Percentiles rank a stretch among this genome's conserved stretches.
These are phyloP conservation scores for Phalanger gymnotis DNA, from an alignment of 2,797 vertebrate species.

Conservation along the genomic window DNA sequence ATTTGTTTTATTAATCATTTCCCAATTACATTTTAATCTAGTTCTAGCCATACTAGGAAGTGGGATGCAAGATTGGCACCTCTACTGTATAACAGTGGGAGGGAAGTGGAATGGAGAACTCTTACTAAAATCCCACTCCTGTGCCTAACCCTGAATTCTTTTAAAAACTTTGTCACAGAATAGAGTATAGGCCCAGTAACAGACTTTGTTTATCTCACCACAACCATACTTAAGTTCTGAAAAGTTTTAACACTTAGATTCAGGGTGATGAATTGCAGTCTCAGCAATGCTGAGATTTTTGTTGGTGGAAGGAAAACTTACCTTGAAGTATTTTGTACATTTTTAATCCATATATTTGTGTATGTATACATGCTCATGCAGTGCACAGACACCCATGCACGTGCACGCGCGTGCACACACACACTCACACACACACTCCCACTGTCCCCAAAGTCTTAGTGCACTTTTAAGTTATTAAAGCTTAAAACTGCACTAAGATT, in stretches of 20 bases:
- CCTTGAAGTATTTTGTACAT: background rate
- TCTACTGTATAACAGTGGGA: background rate
- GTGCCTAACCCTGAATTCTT: background rate
- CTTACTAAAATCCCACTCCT: background rate
- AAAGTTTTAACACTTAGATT: background rate
- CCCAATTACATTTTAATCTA: background rate
- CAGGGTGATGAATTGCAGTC: background rate
- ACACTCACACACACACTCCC: background rate
- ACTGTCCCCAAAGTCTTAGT: background rate
- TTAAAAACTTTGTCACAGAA: background rate
- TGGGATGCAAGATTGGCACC: background rate
- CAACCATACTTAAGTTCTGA: background rate
- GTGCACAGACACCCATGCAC: no score
- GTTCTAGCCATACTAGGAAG: background rate
- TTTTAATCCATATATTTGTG: background rate
- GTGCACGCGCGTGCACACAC: no score
- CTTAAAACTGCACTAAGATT: background rate
- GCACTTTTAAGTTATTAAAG: background rate
- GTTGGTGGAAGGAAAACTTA: background rate
- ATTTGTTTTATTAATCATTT: background rate
- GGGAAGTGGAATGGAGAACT: background rate
- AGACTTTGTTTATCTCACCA: background rate
- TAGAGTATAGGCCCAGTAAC: background rate
- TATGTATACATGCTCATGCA: background rate
- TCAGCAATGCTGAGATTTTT: background rate